phyloP scores from a whole-genome alignment of 2,113 vertebrate genomes.

The Osmerus eperlanus region DNA sequence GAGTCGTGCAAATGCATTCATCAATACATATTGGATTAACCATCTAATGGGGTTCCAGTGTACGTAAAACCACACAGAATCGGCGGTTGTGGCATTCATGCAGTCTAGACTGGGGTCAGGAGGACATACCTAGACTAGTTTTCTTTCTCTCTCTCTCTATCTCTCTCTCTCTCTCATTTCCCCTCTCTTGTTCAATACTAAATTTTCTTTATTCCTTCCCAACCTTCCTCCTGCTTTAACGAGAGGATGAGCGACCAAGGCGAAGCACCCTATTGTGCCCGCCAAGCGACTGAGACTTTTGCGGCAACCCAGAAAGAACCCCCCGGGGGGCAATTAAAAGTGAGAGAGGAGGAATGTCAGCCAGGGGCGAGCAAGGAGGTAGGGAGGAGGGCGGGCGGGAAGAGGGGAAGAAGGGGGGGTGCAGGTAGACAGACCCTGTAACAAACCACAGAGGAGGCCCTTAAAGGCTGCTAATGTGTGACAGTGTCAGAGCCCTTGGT shows the following conservation, averaged over 20 bases:
- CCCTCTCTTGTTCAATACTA: background rate
- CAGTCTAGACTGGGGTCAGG: conserved; percentile 16
- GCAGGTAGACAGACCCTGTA: conserved; percentile 55
- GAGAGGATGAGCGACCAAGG: conserved; percentile 58
- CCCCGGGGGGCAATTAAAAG: conserved; percentile 75
- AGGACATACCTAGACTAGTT: conserved; percentile 15
- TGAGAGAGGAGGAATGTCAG: conserved; percentile 74
- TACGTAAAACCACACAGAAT: conserved; percentile 23
- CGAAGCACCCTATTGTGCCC: conserved; percentile 59
- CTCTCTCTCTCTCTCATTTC: conserved; percentile 1
- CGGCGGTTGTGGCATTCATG: conserved; percentile 41
- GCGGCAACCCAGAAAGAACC: conserved; percentile 60
- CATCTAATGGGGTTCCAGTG: conserved; percentile 51
- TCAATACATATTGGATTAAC: conserved; percentile 61
- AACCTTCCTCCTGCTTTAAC: conserved; percentile 39
- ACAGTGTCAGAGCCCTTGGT: conserved; percentile 47
- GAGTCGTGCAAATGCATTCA: conserved; percentile 50
- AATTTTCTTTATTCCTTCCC: background rate
- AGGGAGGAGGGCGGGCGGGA: conserved; percentile 3
- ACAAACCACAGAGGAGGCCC: conserved; percentile 57
- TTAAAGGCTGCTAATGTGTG: conserved; percentile 55
- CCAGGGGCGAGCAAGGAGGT: conserved; percentile 35
- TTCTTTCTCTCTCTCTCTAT: conserved; percentile 19
- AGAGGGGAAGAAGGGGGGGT: conserved; percentile 26
- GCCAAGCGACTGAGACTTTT: conserved; percentile 54